Conservation (phyloP, 2,113 vertebrate genomes). For the Lamprologus callipterus region DNA sequence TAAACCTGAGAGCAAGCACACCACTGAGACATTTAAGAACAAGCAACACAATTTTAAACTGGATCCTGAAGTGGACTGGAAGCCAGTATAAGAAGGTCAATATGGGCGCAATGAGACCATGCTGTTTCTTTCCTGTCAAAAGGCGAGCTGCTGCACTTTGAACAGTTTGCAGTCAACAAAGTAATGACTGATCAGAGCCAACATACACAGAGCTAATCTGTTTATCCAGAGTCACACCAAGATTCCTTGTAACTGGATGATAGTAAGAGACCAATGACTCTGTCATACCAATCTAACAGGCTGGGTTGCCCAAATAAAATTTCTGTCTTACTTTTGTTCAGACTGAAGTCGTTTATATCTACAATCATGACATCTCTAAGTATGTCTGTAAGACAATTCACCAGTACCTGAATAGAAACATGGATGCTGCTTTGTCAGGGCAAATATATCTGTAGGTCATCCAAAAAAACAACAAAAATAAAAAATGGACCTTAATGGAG, state of each 20-base stretch:
- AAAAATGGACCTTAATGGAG: background rate
- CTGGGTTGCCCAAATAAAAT: background rate
- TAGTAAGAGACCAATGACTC: background rate
- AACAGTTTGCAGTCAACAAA: background rate
- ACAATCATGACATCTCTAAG: background rate
- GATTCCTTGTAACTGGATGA: background rate
- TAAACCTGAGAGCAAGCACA: background rate
- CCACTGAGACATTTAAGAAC: background rate
- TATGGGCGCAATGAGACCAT: background rate
- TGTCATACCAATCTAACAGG: background rate
- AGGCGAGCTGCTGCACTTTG: background rate
- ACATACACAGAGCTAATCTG: background rate
- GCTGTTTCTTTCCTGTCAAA: background rate
- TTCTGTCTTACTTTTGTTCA: background rate
- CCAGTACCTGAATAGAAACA: background rate
- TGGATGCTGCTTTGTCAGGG: background rate
- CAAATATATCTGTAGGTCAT: background rate
- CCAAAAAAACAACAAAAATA: background rate
- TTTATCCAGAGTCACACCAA: background rate
- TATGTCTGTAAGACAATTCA: background rate
- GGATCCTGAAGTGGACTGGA: background rate
- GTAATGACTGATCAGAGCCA: background rate
- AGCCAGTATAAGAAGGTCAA: background rate
- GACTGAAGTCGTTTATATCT: fast-evolving
- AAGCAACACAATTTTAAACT: background rate